phyloP scores from a whole-genome alignment of 2,797 vertebrate genomes.

The Basileuterus tristriatus region DNA sequence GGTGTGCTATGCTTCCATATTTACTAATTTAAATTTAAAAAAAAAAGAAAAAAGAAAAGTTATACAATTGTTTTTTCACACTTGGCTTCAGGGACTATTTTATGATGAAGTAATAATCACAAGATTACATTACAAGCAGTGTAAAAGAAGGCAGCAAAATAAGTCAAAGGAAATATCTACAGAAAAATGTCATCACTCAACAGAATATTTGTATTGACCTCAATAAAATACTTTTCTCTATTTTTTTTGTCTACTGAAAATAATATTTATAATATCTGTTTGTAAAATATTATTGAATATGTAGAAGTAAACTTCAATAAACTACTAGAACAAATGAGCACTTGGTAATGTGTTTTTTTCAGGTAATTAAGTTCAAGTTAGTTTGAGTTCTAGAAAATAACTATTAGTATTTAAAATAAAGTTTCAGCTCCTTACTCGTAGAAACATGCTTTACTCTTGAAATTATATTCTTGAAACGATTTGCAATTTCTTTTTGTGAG shows the following conservation, averaged over 20 bases:
- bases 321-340: neutral
- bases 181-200: neutral
- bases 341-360: neutral
- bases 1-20: neutral
- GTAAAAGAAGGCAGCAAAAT: neutral
- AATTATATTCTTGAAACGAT: neutral
- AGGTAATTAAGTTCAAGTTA: neutral
- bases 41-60: neutral
- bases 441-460: neutral
- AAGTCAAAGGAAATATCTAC: neutral
- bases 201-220: neutral
- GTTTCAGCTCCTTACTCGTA: neutral
- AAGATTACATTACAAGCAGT: neutral
- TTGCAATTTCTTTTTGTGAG: neutral
- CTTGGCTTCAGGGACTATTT: neutral
- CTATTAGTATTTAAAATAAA: neutral
- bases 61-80: rapidly evolving
- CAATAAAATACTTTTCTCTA: neutral
- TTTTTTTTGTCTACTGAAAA: neutral
- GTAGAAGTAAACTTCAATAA: neutral
- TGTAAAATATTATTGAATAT: neutral
- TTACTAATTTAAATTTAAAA: neutral
- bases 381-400: neutral
- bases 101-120: neutral
- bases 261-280: neutral